Conservation (phyloP, 2,113 vertebrate genomes). For the Alethe diademata region DNA sequence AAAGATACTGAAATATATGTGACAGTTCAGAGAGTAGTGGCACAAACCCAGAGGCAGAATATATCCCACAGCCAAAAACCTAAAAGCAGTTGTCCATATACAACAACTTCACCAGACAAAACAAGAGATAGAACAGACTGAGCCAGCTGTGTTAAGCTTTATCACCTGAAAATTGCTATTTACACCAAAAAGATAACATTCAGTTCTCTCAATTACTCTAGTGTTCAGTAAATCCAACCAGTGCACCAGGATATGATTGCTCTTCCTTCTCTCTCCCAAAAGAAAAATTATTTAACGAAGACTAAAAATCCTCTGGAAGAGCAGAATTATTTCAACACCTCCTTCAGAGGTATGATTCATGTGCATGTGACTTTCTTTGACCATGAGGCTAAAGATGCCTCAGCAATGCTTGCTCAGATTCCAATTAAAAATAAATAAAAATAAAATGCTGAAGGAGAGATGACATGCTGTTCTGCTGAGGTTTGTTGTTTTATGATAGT, state of each 20-base stretch:
- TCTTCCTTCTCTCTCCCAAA: not conserved
- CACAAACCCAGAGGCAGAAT: not conserved
- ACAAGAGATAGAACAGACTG: not conserved
- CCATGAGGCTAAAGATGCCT: not conserved
- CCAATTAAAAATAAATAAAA: slow-evolving; percentile 15
- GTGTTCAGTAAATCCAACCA: not conserved
- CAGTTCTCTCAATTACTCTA: not conserved
- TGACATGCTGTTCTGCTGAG: not conserved
- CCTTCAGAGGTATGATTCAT: not conserved
- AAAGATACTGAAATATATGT: not conserved
- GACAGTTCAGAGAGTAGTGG: not conserved
- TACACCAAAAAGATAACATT: not conserved
- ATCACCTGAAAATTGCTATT: not conserved
- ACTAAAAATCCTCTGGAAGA: not conserved
- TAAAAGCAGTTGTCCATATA: not conserved
- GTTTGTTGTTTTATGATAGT: not conserved
- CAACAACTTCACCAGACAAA: not conserved
- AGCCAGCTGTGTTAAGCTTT: not conserved
- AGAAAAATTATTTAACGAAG: not conserved
- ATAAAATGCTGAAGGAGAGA: not conserved
- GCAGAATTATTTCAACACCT: not conserved
- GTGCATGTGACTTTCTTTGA: not conserved
- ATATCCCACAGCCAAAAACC: not conserved
- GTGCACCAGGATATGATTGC: not conserved
- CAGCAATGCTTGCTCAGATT: not conserved